phyloP scores from a whole-genome alignment of 2,797 vertebrate species.

The Clarias pachynema region DNA sequence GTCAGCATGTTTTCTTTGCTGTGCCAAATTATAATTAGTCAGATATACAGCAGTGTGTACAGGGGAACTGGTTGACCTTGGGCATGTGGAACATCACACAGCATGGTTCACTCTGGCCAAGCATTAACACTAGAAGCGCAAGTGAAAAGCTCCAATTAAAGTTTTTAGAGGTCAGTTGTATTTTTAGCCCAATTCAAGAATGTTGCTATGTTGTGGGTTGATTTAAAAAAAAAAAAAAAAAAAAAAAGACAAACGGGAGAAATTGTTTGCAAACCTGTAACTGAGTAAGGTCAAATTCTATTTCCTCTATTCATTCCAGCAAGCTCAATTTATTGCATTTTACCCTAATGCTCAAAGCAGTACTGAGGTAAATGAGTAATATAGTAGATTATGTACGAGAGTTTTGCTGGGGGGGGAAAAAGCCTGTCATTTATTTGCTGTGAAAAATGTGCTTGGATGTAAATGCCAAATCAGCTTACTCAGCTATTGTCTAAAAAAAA shows the following conservation, averaged over 20 bases:
- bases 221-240: not conserved
- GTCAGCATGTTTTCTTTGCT: conserved; percentile 41
- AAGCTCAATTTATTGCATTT: conserved; percentile 14
- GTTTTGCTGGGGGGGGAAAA: not conserved
- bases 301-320: not conserved
- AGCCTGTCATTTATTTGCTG: conserved; percentile 4
- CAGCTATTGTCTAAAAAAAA: conserved; percentile 15
- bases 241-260: not conserved
- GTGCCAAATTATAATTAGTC: conserved; percentile 47
- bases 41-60: conserved; percentile 29
- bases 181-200: not conserved
- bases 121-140: not conserved
- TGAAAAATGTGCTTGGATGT: conserved; percentile 20
- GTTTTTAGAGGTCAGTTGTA: not conserved
- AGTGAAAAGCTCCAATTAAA: not conserved
- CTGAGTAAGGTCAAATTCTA: not conserved
- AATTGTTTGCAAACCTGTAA: not conserved
- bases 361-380: conserved; percentile 6
- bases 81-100: conserved; percentile 10
- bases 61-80: conserved; percentile 29
- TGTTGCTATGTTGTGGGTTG: not conserved
- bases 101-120: not conserved
- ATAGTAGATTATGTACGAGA: not conserved
- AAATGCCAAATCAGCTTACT: conserved; percentile 20
- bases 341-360: conserved; percentile 1